These are phyloP conservation scores for Strongylocentrotus purpuratus DNA, from an alignment of 35 echinoderm and acorn worm species.

Conservation along the genomic window DNA sequence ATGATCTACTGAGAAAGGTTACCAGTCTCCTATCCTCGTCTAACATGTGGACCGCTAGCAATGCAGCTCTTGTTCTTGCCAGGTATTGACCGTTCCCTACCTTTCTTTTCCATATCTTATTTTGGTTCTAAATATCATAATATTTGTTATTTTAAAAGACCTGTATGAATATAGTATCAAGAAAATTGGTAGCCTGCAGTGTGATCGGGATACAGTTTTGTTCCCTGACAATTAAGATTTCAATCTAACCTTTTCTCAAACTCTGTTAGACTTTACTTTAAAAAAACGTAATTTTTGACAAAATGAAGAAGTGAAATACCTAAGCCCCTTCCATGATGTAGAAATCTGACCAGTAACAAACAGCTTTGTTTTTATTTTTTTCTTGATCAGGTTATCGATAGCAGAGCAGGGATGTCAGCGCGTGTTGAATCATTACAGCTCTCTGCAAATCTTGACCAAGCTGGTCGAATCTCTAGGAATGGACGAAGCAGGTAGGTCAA, in stretches of 20 bases:
- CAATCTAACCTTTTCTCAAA: too few relatives aligned
- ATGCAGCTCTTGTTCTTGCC: conserved; percentile 95
- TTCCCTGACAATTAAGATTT: too few relatives aligned
- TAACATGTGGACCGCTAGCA: conserved; percentile 99
- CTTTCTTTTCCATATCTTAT: not conserved
- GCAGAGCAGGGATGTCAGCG: conserved; percentile 84
- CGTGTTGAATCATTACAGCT: conserved; percentile 72
- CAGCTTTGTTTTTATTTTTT: not conserved
- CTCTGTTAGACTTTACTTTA: too few relatives aligned
- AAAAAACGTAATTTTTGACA: too few relatives aligned
- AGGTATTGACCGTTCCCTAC: conserved; percentile 55
- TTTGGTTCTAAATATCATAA: too few relatives aligned
- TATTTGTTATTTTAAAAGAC: too few relatives aligned
- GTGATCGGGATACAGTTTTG: too few relatives aligned
- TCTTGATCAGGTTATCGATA: conserved; percentile 76
- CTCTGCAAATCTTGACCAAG: conserved; percentile 76
- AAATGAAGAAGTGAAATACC: too few relatives aligned
- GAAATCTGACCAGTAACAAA: too few relatives aligned
- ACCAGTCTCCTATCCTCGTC: conserved; percentile 66
- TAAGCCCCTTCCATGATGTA: too few relatives aligned
- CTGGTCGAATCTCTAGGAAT: conserved; percentile 88
- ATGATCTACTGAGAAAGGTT: conserved; percentile 71
- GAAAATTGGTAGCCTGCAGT: too few relatives aligned
- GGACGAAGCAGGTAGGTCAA: conserved; percentile 93
- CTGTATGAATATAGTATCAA: too few relatives aligned